Base-by-base conservation (phyloP, 2,888 invertebrate genomes). In the Anodontia alba region DNA sequence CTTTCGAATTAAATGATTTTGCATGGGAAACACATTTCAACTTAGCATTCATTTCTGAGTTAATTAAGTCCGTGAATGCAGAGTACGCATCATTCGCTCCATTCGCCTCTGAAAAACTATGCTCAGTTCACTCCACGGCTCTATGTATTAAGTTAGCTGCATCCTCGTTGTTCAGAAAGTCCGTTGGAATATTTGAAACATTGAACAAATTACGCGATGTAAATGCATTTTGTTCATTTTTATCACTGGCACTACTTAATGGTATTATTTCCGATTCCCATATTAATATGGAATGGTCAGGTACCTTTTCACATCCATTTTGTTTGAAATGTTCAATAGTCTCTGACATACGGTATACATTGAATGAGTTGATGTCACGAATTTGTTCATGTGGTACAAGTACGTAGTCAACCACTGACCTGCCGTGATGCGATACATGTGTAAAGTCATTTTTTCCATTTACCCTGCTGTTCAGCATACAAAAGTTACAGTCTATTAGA, bases 381-480 rank as follows among this genome's bases (percentile, higher is more conserved):
- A 67, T 43, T 33, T 42, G 43, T 67, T 62, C 67, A 74, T 74
- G 67, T 20, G 74, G 67, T 12, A 51, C 42, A 73, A 36, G n/a
- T 17, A 73, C 62, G 38, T 73, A 73, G 36, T 73, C 73, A 42
- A 73, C 73, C 26, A 73, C 73, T 26, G 73, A 73, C 33, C 62
- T 46, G 62, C 73, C 73, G 15, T 20, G 49, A 17, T 54, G 66
- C 3, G 66, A 66, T 12, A 66, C 66, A 20, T 66, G 66, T 26
- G 66, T 66, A 29, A 29, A 66, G 20, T 66, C 23, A 66, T 66
- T 73, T n/a, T 66, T 66, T 33, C 66, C 66, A 3, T 29, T 20
- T 66, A 29, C 54, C 49, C 72, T 33, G 1, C 73, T 73, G 49
- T 78, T 78, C n/a, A 73, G 17, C 29, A 78, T 78, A n/a, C 72